Evolutionary conservation across 2,113 vertebrate species (phyloP).

Genomic region (Dryoscopus gambensis): DNA sequence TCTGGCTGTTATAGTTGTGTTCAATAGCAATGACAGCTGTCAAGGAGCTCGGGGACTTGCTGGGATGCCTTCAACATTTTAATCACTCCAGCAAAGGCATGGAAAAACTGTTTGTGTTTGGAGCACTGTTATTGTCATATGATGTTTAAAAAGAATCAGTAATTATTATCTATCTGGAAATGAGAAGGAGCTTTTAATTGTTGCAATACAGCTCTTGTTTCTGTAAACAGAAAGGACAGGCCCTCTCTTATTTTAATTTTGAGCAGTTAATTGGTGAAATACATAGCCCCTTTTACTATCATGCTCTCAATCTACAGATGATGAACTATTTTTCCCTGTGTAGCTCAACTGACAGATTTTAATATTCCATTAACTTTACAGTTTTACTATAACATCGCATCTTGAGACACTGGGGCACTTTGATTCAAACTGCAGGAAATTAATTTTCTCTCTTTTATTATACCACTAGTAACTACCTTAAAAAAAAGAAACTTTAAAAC

Average conservation of each 20-base stretch:
- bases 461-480: slow-evolving; percentile 45
- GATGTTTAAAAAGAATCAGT: slow-evolving; percentile 16
- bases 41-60: slow-evolving; percentile 69
- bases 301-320: slow-evolving; percentile 28
- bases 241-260: slow-evolving; percentile 21
- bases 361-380: slow-evolving; percentile 76
- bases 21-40: slow-evolving; percentile 78
- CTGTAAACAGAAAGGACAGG: background rate
- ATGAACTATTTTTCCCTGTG: slow-evolving; percentile 59
- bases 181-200: background rate
- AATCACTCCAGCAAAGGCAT: slow-evolving; percentile 68
- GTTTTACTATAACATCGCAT: slow-evolving; percentile 55
- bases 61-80: slow-evolving; percentile 69
- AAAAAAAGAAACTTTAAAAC: slow-evolving; percentile 56
- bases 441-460: slow-evolving; percentile 74
- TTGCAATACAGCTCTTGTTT: background rate
- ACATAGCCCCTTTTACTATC: background rate
- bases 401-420: slow-evolving; percentile 57
- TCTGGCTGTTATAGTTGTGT: slow-evolving; percentile 56
- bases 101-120: slow-evolving; percentile 36
- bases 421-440: slow-evolving; percentile 70
- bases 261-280: slow-evolving; percentile 58
- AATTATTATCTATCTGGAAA: slow-evolving; percentile 57
- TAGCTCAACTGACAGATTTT: slow-evolving; percentile 71
- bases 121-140: background rate